Conservation (phyloP, 2,113 vertebrate genomes). For the Centrocercus urophasianus region DNA sequence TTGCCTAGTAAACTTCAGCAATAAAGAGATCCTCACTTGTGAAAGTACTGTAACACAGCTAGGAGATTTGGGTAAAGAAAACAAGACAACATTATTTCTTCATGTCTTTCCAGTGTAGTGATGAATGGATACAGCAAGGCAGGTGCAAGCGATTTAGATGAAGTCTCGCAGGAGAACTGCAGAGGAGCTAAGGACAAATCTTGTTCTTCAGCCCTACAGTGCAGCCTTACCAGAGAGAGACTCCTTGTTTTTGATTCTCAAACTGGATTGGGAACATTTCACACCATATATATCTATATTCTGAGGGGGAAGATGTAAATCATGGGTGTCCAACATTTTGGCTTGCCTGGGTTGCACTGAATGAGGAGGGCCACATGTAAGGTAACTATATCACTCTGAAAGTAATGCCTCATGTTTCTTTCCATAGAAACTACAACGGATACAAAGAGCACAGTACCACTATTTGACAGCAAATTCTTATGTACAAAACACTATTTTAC, state of each 20-base stretch:
- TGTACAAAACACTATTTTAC: too few species aligned
- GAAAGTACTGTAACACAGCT: not conserved
- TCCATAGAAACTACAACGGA: too few species aligned
- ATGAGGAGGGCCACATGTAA: too few species aligned
- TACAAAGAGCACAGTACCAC: too few species aligned
- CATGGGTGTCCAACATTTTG: not conserved
- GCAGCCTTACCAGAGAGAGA: not conserved
- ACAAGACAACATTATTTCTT: not conserved
- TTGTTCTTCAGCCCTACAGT: not conserved
- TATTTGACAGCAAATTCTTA: too few species aligned
- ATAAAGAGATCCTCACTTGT: not conserved
- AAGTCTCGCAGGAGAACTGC: not conserved
- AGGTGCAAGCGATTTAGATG: not conserved
- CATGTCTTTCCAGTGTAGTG: accelerated
- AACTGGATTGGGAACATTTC: not conserved
- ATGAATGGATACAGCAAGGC: not conserved
- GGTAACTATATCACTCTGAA: too few species aligned
- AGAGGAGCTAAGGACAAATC: not conserved
- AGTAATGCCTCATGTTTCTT: too few species aligned
- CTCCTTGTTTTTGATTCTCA: not conserved
- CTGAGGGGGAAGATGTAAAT: not conserved
- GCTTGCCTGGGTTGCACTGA: too few species aligned
- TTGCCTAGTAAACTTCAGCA: not conserved
- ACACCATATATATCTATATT: not conserved
- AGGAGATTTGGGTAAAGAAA: not conserved